phyloP scores from a whole-genome alignment of 2,888 invertebrate species.

The Dasypogon diadema region DNA sequence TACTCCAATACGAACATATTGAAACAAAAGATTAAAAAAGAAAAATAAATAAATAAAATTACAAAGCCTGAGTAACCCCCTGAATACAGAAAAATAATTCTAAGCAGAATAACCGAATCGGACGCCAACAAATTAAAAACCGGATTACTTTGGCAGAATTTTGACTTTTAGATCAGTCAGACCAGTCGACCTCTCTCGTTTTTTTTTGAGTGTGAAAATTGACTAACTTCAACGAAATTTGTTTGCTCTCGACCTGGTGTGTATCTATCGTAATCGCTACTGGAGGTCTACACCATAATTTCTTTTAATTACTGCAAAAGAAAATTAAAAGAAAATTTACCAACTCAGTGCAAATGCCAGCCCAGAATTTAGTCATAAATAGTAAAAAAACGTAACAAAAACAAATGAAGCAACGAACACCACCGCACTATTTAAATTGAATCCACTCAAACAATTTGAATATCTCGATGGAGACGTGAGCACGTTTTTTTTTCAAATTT shows the following conservation, averaged over 20 bases:
- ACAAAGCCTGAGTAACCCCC: too few species aligned
- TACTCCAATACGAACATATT: too few species aligned
- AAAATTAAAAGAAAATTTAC: too few species aligned
- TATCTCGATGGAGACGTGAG: neutral
- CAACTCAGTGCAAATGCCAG: too few species aligned
- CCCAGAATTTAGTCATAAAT: too few species aligned
- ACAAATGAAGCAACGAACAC: neutral
- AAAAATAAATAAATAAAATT: too few species aligned
- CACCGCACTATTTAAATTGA: neutral
- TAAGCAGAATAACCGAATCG: neutral
- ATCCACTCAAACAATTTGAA: neutral
- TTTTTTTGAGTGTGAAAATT: constrained; percentile 9
- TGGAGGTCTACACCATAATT: too few species aligned
- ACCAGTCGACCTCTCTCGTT: constrained; percentile 32
- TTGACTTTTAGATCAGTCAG: constrained; percentile 28
- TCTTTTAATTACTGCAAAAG: neutral
- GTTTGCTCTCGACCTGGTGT: neutral
- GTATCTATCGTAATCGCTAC: neutral
- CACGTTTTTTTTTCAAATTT: neutral
- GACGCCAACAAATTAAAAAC: constrained; percentile 4
- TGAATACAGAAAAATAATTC: too few species aligned
- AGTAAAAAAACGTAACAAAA: neutral
- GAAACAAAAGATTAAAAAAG: too few species aligned
- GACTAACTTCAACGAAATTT: neutral
- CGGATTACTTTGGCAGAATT: constrained; percentile 33